Percentiles rank a stretch among this genome's conserved stretches.
Evolutionary conservation across 1,140 invertebrate species (phyloP).

Genomic region (Delia radicum): DNA sequence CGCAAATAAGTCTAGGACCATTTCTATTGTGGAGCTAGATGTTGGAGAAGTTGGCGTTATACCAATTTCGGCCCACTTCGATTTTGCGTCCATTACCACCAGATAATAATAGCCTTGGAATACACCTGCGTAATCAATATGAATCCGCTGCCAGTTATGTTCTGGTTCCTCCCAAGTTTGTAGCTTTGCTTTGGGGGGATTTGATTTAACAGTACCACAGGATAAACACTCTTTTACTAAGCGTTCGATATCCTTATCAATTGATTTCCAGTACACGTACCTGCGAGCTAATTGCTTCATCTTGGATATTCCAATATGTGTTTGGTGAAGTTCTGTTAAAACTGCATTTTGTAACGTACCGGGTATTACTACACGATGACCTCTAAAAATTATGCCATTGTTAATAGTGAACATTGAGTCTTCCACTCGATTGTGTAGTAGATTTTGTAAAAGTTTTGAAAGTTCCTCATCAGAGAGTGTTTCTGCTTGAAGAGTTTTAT

Average conservation of each 20-base stretch:
- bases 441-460: not conserved
- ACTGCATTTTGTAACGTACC: slow-evolving; percentile 52
- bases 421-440: not conserved
- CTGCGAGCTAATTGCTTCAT: no score
- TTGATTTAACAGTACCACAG: no score
- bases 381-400: not conserved
- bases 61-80: no score
- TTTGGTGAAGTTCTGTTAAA: no score
- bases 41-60: not conserved
- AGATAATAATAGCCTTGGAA: slow-evolving; percentile 33
- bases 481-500: no score
- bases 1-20: slow-evolving; percentile 26
- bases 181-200: slow-evolving; percentile 18
- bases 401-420: not conserved
- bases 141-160: no score
- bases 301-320: no score
- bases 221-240: slow-evolving; percentile 1
- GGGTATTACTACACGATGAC: no score
- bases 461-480: not conserved
- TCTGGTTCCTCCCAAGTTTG: no score
- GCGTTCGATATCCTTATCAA: slow-evolving; percentile 58
- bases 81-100: no score
- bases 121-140: slow-evolving; percentile 40
- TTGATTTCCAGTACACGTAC: slow-evolving; percentile 57
- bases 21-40: not conserved